Base-by-base conservation (phyloP, 1,140 invertebrate genomes). In the Hestina assimilis region DNA sequence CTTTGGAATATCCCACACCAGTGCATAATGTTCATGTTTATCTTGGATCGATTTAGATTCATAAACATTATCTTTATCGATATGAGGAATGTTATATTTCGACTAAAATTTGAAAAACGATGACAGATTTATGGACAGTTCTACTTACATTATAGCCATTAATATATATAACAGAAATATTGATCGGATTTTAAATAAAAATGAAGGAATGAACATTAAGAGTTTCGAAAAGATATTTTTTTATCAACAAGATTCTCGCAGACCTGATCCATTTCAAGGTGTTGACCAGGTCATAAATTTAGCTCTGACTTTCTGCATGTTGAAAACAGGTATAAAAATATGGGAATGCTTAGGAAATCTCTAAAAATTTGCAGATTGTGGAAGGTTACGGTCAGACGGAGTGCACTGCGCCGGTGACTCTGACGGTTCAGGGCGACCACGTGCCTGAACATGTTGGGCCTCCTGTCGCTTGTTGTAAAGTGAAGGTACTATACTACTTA, bases 341-440 rank as follows among this genome's bases (percentile, higher is more conserved):
- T n/a, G n/a, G n/a, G n/a, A n/a, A n/a, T n/a, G n/a, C n/a, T n/a
- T n/a, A n/a, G n/a, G n/a, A n/a, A n/a, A n/a, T n/a, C n/a, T n/a
- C n/a, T n/a, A 17, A 35, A 50, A 60, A 12, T 60, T 75, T 83
- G 4, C 75, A 94, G 93, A 92, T 96, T 50, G 92, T 97, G 23
- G 97, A 99, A 90, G 97, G 98, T 9, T 99, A 99, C 87, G 98
- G 98, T 0, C 98, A 99, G 89, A 99, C 98, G 3, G 98, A 99
- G 87, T 98, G 96, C 78, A 94, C 94, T 35, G 97, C 97, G 50
- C 96, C 97, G n/a, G 94, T 97, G 19, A 96, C 96, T 11, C 89
- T 98, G 3, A 98, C 96, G 4, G 93, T 98, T 57, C 96, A 97
- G 90, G 96, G 96, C 6, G 97, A 99, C 80, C 92, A 93, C 79